A percentile compares a stretch with the other conserved stretches of the same genome.
phyloP scores from a whole-genome alignment of 1,140 invertebrate genomes.

The Calliopsis andreniformis region DNA sequence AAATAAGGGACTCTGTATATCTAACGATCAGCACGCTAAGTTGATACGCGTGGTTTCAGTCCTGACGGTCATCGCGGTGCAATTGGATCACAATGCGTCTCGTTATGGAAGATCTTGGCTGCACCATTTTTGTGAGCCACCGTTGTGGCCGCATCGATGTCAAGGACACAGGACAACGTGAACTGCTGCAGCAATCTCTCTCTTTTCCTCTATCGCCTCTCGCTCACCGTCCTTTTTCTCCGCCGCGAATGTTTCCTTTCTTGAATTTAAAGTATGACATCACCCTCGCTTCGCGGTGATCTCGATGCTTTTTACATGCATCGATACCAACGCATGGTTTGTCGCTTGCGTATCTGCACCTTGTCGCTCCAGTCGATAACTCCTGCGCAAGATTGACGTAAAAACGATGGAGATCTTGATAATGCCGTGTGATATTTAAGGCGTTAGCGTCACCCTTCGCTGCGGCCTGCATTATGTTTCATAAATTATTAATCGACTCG shows the following conservation, averaged over 20 bases:
- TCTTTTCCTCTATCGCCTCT: not conserved
- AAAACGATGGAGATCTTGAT: constrained; percentile 8
- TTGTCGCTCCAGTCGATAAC: constrained; percentile 8
- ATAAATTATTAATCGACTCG: constrained; percentile 15
- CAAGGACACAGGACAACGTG: constrained; percentile 58
- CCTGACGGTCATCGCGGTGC: not conserved
- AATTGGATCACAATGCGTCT: constrained; percentile 50
- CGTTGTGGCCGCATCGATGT: constrained; percentile 56
- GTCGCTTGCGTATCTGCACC: constrained; percentile 23
- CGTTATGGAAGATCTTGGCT: constrained; percentile 41
- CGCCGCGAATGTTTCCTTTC: constrained; percentile 57
- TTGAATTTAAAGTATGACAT: constrained; percentile 61
- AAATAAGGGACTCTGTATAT: no score
- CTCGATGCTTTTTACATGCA: constrained; percentile 42
- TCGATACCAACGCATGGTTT: not conserved
- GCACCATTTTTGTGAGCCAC: constrained; percentile 40
- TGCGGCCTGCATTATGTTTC: not conserved
- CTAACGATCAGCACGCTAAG: no score
- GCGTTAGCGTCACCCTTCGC: not conserved
- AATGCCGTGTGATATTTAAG: not conserved
- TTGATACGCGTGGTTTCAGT: no score
- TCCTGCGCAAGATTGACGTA: not conserved
- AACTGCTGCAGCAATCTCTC: constrained; percentile 17
- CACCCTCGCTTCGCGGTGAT: constrained; percentile 48
- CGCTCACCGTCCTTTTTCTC: constrained; percentile 17